Evolutionary conservation across 2,797 vertebrate genomes (phyloP), one percentile per base, ranked within the genome.

Genomic region (Sarcoramphus papa): DNA sequence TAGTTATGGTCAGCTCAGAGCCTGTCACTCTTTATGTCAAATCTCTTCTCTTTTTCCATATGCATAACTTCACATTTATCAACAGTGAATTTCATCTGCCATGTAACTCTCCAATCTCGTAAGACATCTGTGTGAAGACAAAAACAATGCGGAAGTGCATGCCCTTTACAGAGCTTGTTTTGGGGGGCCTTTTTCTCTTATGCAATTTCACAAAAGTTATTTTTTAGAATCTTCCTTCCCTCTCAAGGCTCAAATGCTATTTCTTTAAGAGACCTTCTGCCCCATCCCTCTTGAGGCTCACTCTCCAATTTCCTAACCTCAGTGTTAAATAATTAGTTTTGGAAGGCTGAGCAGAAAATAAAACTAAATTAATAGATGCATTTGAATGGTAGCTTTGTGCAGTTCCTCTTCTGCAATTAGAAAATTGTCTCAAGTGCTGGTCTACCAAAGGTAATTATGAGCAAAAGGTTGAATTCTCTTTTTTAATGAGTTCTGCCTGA

Each of bases 401-500:
- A 70, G 27, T 89, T 93, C 86, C 73, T 95, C 72, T 93, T 91
- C 92, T 95, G 76, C 92, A 92, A 94, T 97, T 97, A 97, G 88
- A 93, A 97, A 96, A 92, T 88, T 81, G 87, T 97, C 91, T 97
- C 59, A 56, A 95, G 92, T 83, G 60, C 48, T 82, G 82, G 78
- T 77, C 81, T 97, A 95, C 88, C 68, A 85, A 92, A 97, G 93
- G 90, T 96, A 97, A 96, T 91, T 84, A 90, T 76, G 50, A 90
- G 70, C 74, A 84, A 73, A 96, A 96, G 86, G 92, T 95, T 93
- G 64, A 80, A 57, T 82, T 95, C 50, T 95, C 54, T 81, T 51
- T 96, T 97, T 96, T 94, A 97, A 97, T 96, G 93, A 97, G 85
- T 96, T 93, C 92, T 97, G 53, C 81, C 72, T 76, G 37, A 74